Conservation (phyloP, 2,113 vertebrate genomes). For the Elachura formosa region DNA sequence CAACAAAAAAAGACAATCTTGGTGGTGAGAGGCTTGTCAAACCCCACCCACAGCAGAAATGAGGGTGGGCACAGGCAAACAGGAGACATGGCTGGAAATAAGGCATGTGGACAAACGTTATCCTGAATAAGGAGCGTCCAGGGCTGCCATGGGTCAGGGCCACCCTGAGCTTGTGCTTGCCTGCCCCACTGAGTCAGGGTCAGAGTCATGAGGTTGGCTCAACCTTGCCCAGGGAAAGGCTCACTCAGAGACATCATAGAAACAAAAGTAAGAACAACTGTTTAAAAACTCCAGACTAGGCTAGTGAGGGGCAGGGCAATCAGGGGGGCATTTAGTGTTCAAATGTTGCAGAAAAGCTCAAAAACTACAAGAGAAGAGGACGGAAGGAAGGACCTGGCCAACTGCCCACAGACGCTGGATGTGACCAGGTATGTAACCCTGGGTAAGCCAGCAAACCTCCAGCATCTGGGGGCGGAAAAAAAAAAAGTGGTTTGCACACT, state of each 20-base stretch:
- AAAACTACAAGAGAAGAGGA: neutral
- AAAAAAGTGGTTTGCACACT: neutral
- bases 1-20: neutral
- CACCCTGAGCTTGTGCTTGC: neutral
- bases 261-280: neutral
- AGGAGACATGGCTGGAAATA: neutral
- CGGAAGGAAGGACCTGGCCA: neutral
- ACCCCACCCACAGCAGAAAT: neutral
- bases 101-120: neutral
- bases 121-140: neutral
- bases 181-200: neutral
- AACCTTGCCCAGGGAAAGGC: neutral
- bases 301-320: neutral
- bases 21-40: fast-evolving
- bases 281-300: neutral
- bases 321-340: neutral
- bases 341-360: neutral
- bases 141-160: neutral
- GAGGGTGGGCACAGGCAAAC: neutral
- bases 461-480: neutral
- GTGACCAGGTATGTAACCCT: neutral
- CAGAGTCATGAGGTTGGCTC: fast-evolving
- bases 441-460: neutral
- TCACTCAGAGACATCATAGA: fast-evolving
- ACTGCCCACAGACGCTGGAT: fast-evolving